Evolutionary conservation across 2,888 invertebrate species (phyloP).

Genomic region (Metopia argyrocephala): DNA sequence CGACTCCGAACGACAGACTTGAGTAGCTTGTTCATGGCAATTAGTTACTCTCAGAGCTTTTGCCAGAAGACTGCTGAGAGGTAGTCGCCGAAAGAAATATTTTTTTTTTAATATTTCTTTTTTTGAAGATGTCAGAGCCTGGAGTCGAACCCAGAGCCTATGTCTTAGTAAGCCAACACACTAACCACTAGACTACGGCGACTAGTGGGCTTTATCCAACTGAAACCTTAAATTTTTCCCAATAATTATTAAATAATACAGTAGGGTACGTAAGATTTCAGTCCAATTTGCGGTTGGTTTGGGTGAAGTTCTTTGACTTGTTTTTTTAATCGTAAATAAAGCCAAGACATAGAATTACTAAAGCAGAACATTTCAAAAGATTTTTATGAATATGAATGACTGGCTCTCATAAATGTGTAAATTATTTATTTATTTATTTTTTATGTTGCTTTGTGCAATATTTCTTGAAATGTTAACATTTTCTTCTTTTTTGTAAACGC

Average conservation of each 20-base stretch:
- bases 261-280: not conserved
- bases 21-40: too few relatives aligned
- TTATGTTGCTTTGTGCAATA: not conserved
- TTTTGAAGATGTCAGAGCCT: too few relatives aligned
- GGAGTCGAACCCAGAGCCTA: too few relatives aligned
- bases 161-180: too few relatives aligned
- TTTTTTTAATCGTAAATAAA: not conserved
- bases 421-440: not conserved
- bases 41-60: too few relatives aligned
- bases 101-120: too few relatives aligned
- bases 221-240: not conserved
- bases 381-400: slow-evolving; percentile 24
- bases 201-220: not conserved
- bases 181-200: not conserved
- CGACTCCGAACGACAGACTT: too few relatives aligned
- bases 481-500: slow-evolving; percentile 13
- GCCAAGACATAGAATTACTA: slow-evolving; percentile 35
- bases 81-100: too few relatives aligned
- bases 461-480: slow-evolving; percentile 11
- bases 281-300: not conserved
- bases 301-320: not conserved
- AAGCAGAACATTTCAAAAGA: slow-evolving; percentile 45
- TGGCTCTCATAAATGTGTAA: slow-evolving; percentile 32
- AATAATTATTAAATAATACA: not conserved
- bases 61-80: too few relatives aligned